Evolutionary conservation across 1,140 invertebrate species (phyloP), one percentile per base, ranked within the genome.

Genomic region (Acromyrmex heyeri): DNA sequence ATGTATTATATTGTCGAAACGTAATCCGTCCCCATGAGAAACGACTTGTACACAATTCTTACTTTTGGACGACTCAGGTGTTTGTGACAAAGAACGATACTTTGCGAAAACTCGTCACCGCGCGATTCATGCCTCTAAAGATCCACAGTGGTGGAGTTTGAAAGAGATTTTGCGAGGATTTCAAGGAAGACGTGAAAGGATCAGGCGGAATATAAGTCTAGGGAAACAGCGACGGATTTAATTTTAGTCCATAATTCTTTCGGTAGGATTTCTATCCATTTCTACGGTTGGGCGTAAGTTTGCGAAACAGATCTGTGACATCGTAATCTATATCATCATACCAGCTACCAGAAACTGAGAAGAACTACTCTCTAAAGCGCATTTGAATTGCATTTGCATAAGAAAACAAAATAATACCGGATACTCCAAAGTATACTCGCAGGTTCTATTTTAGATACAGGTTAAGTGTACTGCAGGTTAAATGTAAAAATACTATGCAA

Each of bases 191-290:
- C 44, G 78, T 50, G 76, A 50, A 79, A 85, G 69, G 73, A 87
- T 69, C 79, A 34, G 30, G 0, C 50, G 34, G 38, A 48, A 81
- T 85, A 67, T 90, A 89, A 87, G 87, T 85, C 67, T 77, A n/a
- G 6, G 38, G 57, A 44, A 64, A 65, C 89, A n/a, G 62, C 62
- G 24, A 16, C 27, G 64, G 81, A 90, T 90, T 90, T 90, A 90
- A 90, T 90, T 90, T 90, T 55, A 44, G 38, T 34, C 50, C 62
- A 82, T 85, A 79, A 89, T 85, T 87, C 53, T 53, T 75, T 62
- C 21, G 0, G 10, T 21, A n/a, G 18, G 16, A 34, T 61, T 82
- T 82, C 24, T 70, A 59, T 86, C 67, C 38, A 57, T 70, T 62
- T 72, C 48, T 18, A 55, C 55, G 8, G 12, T 30, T 21, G 65